A percentile compares a stretch with the other conserved stretches of the same genome.
phyloP scores from a whole-genome alignment of 2,113 vertebrate species.

The Alethe diademata region DNA sequence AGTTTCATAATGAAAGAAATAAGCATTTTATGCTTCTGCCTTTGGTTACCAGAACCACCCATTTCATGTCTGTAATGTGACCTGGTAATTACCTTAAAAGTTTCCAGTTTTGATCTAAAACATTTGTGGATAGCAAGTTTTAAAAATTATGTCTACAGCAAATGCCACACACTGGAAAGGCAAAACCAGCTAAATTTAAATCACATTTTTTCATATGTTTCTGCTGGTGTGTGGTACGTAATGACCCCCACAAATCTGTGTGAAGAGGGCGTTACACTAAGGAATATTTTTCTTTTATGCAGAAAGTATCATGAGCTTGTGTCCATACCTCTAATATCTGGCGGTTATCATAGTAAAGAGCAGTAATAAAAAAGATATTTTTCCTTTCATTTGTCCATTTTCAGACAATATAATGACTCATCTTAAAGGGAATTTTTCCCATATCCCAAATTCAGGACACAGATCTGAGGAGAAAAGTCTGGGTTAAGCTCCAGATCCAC shows the following conservation, averaged over 20 bases:
- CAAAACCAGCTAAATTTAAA: background rate
- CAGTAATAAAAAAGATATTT: background rate
- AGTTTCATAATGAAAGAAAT: conserved; percentile 26
- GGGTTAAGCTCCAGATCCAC: background rate
- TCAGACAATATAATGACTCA: background rate
- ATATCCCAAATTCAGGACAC: background rate
- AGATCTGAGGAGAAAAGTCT: background rate
- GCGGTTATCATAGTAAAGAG: background rate
- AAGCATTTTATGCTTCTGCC: background rate
- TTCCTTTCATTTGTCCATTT: background rate
- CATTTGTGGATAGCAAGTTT: background rate
- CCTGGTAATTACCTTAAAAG: conserved; percentile 7
- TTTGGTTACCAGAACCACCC: conserved; percentile 4
- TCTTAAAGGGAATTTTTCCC: background rate
- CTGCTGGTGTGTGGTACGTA: background rate
- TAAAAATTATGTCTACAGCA: background rate
- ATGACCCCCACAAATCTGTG: background rate
- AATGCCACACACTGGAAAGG: background rate
- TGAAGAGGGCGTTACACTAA: background rate
- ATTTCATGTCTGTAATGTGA: conserved; percentile 15
- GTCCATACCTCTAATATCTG: background rate
- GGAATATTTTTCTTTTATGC: background rate
- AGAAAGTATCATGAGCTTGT: background rate
- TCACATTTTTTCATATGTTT: background rate
- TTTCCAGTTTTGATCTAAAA: conserved; percentile 23